Evolutionary conservation across 2,797 vertebrate species (phyloP), one percentile per base, ranked within the genome.

Genomic region (Erethizon dorsatum): DNA sequence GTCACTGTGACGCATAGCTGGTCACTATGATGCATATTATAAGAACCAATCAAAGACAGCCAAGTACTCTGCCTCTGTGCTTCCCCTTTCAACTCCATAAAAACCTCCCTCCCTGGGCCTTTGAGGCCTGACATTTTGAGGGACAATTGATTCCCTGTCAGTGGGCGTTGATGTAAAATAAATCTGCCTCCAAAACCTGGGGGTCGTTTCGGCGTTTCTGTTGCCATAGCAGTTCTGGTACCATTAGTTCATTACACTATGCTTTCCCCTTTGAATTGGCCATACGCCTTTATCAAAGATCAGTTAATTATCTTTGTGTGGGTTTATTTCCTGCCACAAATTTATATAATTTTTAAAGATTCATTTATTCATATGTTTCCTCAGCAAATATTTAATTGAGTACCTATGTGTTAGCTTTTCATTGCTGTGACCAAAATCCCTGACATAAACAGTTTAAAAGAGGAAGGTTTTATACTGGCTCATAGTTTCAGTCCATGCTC

Each of bases 361-460:
- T 69, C 10, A 47, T 50, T 75, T 79, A 83, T 75, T 89, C 15
- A 84, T 78, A 61, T 0, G 45, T 63, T 65, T 6, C 10, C 61
- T 50, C 22, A 87, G 20, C 65, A 96, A 61, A 65, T 90, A 89
- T 84, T 93, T 91, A 57, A 65, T 57, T 75, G 65, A 96, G 41
- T 10, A 52, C 26, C 14, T 77, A 11, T 31, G 47, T 52, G 75
- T 78, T 33, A 78, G 28, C 7, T 52, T 52, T 52, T 52, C 6
- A 17, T 31, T 52, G 75, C 41, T 78, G 28, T 31, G 26, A 52
- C 13, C 24, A 78, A 78, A 52, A 17, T 52, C 28, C 24, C 12
- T 75, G 41, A 75, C 41, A 73, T 13, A 26, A 22, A 73, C 41
- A 12, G 41, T 41, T 73, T 73, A 45, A 5, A 45, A 26, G 71